These are phyloP conservation scores for Protonibea diacanthus DNA, from an alignment of 2,797 vertebrate genomes.

Conservation along the genomic window DNA sequence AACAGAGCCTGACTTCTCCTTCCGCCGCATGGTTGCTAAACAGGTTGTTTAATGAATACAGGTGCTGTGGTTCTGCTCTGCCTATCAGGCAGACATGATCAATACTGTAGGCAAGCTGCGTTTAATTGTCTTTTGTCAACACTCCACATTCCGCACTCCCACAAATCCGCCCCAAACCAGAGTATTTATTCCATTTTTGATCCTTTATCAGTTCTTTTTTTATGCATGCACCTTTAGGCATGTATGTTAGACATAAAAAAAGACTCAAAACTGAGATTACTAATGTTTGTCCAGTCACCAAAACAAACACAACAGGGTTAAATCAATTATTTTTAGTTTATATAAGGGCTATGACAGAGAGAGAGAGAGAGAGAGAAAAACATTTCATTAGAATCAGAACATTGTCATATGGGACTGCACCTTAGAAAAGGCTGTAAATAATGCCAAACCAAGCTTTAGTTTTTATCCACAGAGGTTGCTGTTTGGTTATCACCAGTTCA, in stretches of 20 bases:
- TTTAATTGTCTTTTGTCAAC: conserved; percentile 83
- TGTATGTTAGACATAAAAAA: neutral
- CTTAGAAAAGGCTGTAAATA: neutral
- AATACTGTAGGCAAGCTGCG: conserved; percentile 75
- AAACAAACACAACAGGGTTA: neutral
- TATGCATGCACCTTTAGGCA: neutral
- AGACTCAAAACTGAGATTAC: neutral
- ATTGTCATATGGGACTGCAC: neutral
- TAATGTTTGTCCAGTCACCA: neutral
- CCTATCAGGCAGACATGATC: conserved; percentile 79
- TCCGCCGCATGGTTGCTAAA: conserved; percentile 69
- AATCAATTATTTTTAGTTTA: neutral
- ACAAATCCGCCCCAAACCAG: conserved; percentile 17
- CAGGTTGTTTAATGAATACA: conserved; percentile 82
- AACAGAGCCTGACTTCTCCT: conserved; percentile 62
- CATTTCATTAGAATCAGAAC: neutral
- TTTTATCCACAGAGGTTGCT: neutral
- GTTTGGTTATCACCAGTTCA: neutral
- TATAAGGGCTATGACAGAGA: neutral
- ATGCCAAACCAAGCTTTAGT: neutral
- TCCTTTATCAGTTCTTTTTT: conserved; percentile 12
- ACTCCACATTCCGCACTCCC: conserved; percentile 23
- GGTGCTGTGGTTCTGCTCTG: conserved; percentile 81
- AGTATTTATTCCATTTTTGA: conserved; percentile 24
- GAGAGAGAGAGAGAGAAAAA: too few species aligned